Percentiles rank a stretch among this genome's conserved stretches.
phyloP scores from a whole-genome alignment of 1,140 invertebrate genomes.

The Bombus impatiens region DNA sequence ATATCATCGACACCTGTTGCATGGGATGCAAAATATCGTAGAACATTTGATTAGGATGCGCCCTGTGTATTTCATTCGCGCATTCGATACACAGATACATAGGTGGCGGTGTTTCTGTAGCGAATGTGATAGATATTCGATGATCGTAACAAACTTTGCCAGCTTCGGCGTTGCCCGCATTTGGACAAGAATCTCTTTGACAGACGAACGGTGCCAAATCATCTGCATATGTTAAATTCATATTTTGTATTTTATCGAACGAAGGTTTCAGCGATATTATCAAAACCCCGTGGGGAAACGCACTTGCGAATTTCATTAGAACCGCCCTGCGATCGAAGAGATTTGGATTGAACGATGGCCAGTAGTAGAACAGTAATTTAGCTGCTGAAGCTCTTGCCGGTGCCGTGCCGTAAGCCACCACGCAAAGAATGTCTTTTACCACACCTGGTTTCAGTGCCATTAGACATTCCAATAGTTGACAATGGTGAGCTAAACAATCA shows the following conservation, averaged over 20 bases:
- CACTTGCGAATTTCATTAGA: slow-evolving; percentile 95
- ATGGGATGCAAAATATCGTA: slow-evolving; percentile 97
- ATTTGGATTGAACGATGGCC: slow-evolving; percentile 98
- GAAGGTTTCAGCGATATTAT: too few species aligned
- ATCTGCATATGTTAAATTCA: slow-evolving; percentile 76
- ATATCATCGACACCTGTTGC: slow-evolving; percentile 96
- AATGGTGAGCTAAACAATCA: slow-evolving; percentile 90
- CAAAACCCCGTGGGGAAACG: slow-evolving; percentile 59
- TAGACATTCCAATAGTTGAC: slow-evolving; percentile 96
- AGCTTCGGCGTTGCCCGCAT: slow-evolving; percentile 91
- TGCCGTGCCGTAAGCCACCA: slow-evolving; percentile 98
- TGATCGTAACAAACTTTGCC: slow-evolving; percentile 96
- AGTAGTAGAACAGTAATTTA: slow-evolving; percentile 99
- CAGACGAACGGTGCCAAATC: slow-evolving; percentile 91
- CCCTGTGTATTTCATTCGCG: slow-evolving; percentile 94
- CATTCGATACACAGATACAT: slow-evolving; percentile 98
- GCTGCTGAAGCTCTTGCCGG: slow-evolving; percentile 95
- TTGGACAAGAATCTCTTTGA: slow-evolving; percentile 93
- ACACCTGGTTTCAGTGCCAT: slow-evolving; percentile 96
- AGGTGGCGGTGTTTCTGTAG: slow-evolving; percentile 94
- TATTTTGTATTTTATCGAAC: not conserved
- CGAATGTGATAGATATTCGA: slow-evolving; percentile 91
- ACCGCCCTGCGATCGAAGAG: slow-evolving; percentile 94
- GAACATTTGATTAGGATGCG: slow-evolving; percentile 92
- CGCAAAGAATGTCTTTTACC: slow-evolving; percentile 96